Percentiles rank a stretch among this genome's conserved stretches.
Conservation (phyloP, 1,140 invertebrate species). For the Triops cancriformis region DNA sequence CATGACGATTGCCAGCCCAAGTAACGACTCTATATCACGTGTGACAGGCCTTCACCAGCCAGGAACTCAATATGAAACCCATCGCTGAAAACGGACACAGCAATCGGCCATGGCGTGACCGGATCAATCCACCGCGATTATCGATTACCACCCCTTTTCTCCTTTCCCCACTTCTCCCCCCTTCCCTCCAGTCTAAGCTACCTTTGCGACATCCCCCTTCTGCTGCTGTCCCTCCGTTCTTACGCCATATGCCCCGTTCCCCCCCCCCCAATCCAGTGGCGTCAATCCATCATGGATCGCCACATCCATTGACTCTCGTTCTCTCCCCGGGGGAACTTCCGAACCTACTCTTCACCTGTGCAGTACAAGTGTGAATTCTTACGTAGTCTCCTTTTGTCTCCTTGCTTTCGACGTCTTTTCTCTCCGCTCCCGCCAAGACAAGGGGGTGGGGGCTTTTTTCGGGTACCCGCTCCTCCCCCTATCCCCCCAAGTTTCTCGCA, state of each 20-base stretch:
- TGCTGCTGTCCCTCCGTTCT: background rate
- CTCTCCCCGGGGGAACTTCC: too few relatives aligned
- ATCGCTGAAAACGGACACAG: conserved; percentile 1
- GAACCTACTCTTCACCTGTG: too few relatives aligned
- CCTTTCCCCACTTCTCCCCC: too few relatives aligned
- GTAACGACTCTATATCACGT: background rate
- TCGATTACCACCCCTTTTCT: background rate
- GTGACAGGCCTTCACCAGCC: background rate
- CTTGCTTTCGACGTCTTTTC: too few relatives aligned
- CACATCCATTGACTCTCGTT: background rate
- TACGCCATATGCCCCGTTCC: background rate
- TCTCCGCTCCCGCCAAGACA: too few relatives aligned
- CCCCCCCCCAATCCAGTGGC: background rate
- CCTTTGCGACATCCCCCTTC: background rate
- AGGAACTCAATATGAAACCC: background rate
- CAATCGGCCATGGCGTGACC: conserved; percentile 11
- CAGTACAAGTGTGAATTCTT: too few relatives aligned
- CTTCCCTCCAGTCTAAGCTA: background rate
- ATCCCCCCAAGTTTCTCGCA: background rate
- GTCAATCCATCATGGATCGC: background rate
- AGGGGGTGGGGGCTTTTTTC: too few relatives aligned
- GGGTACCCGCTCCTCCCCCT: background rate
- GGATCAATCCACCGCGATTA: conserved; percentile 1
- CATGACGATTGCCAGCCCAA: background rate
- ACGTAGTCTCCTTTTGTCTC: too few relatives aligned